Evolutionary conservation across 2,113 vertebrate genomes (phyloP).

Genomic region (Myotis lucifugus): DNA sequence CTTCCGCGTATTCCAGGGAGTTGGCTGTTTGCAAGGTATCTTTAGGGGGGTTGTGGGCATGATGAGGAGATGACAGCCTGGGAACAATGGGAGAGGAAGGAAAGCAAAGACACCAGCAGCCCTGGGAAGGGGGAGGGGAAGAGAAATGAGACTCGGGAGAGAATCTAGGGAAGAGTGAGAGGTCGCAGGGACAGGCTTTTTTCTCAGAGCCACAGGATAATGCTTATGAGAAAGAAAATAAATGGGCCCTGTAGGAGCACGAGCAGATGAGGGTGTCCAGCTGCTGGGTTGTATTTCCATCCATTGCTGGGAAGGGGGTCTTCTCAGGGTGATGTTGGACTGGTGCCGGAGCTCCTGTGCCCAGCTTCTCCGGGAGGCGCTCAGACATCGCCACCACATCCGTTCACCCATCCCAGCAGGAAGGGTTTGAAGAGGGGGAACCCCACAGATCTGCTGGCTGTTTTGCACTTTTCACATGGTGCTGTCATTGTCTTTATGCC

Average conservation of each 20-base stretch:
- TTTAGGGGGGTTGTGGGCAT: background rate
- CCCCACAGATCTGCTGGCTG: background rate
- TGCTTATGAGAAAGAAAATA: background rate
- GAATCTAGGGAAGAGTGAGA: background rate
- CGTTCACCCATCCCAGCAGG: background rate
- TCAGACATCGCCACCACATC: background rate
- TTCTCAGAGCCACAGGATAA: background rate
- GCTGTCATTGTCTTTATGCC: background rate
- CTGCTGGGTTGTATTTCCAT: background rate
- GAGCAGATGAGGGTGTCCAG: background rate
- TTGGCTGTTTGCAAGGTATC: background rate
- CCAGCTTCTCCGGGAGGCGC: background rate
- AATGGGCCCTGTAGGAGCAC: background rate
- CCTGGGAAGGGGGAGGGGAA: fast-evolving
- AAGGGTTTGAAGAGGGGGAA: background rate
- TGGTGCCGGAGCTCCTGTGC: background rate
- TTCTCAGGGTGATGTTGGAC: background rate
- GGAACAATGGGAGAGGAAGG: background rate
- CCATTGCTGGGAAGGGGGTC: background rate
- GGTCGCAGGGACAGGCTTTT: background rate
- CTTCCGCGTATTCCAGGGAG: background rate
- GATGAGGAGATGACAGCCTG: background rate
- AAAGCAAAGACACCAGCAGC: background rate
- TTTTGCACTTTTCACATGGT: background rate
- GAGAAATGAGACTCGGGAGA: background rate